phyloP scores from a whole-genome alignment of 2,888 invertebrate genomes.

The Amiota mariae region DNA sequence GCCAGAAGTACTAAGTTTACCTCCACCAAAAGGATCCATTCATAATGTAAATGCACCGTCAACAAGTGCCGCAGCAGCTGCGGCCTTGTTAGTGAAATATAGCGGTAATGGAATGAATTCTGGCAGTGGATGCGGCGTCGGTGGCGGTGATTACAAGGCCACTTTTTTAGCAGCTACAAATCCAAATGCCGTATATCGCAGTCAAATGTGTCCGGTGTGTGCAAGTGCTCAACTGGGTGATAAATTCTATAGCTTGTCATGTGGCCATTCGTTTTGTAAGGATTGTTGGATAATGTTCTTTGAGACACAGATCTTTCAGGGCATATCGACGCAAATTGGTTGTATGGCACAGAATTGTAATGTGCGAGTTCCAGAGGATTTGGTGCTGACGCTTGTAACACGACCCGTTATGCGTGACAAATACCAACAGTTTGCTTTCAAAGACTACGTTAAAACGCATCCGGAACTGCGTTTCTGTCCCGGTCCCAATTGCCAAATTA shows the following conservation, averaged over 20 bases:
- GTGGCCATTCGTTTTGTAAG: slow-evolving; percentile 95
- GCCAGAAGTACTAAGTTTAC: slow-evolving; percentile 24
- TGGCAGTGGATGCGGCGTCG: slow-evolving; percentile 43
- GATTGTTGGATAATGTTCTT: slow-evolving; percentile 98
- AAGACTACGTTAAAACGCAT: slow-evolving; percentile 95
- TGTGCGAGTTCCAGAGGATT: slow-evolving; percentile 96
- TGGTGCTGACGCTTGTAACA: slow-evolving; percentile 89
- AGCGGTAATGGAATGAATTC: slow-evolving; percentile 37
- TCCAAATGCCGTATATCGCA: slow-evolving; percentile 60
- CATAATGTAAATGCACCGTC: slow-evolving; percentile 47
- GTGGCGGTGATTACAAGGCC: slow-evolving; percentile 38
- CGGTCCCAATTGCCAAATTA: slow-evolving; percentile 94
- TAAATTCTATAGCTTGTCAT: slow-evolving; percentile 86
- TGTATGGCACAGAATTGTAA: slow-evolving; percentile 98
- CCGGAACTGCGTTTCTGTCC: slow-evolving; percentile 94
- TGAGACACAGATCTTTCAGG: slow-evolving; percentile 93
- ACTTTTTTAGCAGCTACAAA: slow-evolving; percentile 37
- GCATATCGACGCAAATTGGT: slow-evolving; percentile 88
- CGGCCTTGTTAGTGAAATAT: slow-evolving; percentile 49
- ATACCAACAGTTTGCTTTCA: slow-evolving; percentile 96
- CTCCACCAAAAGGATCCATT: slow-evolving; percentile 33
- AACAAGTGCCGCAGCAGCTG: slow-evolving; percentile 48
- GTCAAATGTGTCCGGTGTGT: slow-evolving; percentile 85
- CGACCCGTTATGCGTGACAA: slow-evolving; percentile 89
- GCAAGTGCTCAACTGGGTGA: slow-evolving; percentile 79